Evolutionary conservation across 2,797 vertebrate species (phyloP).

Genomic region (Mus caroli): DNA sequence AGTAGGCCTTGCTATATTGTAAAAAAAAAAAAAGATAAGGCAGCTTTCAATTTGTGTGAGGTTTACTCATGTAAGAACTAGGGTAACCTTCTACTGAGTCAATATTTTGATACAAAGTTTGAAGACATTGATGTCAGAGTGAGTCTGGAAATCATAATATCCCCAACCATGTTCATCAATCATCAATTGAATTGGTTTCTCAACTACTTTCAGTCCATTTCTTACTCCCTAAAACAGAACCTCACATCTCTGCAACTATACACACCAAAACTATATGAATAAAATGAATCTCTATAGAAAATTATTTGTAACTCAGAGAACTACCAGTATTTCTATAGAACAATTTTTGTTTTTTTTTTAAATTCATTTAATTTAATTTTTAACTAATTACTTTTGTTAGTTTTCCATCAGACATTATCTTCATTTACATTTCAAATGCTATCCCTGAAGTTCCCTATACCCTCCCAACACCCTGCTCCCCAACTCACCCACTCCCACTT

Average conservation of each 20-base stretch:
- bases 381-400: too few species aligned
- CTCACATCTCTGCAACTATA: background rate
- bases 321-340: background rate
- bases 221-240: background rate
- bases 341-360: background rate
- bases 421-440: too few species aligned
- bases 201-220: background rate
- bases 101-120: fast-evolving
- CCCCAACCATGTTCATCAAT: fast-evolving
- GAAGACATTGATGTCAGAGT: background rate
- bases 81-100: background rate
- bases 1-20: fast-evolving
- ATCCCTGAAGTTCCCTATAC: too few species aligned
- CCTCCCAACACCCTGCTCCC: too few species aligned
- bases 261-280: background rate
- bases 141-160: background rate
- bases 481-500: too few species aligned
- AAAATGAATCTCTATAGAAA: background rate
- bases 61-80: background rate
- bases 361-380: too few species aligned
- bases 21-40: background rate
- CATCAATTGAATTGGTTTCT: background rate
- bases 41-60: background rate
- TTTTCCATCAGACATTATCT: too few species aligned
- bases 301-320: background rate